Base-by-base conservation (phyloP, 2,888 invertebrate genomes). In the Elmis aenea region DNA sequence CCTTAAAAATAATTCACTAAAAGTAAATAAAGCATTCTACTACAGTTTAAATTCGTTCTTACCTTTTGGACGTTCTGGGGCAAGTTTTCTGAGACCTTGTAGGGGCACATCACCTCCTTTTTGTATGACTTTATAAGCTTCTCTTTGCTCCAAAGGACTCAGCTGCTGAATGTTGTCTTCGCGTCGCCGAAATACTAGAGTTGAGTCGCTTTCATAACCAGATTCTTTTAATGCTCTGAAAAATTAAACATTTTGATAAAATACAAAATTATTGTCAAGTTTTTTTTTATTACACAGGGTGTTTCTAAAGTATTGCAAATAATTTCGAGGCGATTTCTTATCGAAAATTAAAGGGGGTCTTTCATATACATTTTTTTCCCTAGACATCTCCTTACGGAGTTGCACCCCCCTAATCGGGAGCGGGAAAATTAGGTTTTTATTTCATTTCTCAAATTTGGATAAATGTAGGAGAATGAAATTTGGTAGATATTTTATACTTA, bases 81-180 rank as follows among this genome's bases (percentile, higher is more conserved):
- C 91, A 10, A 83, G 83, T 59, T 94, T 94, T 25, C 94, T 77
- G 60, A 96, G 81, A 23, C 96, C 96, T 59, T 89, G 79, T 5
- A 92, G 73, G 0, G 96, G 96, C 2, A 95, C 91, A 67, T 96
- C 95, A 0, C 94, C 95, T 1, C 96, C 96, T 38, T 85, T 84
- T 62, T 95, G 95, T 36, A 96, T 79, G 46, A 81, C 83, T 59
- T 85, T 83, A 69, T 96, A 96, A 6, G 85, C 85, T 42, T 84
- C 80, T 43, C 83, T 79, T 53, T 90, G 83, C 60, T 92, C 88
- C n/a, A 81, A 77, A 1, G 89, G 90, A 50, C 85, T 89, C 33
- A 89, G 67, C 46, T 78, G 79, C 12, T 73, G 71, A 25, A 76
- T 76, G 20, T 73, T 71, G 22, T 72, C 71, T 49, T 80, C 76